These are phyloP conservation scores for Euzetes globulus DNA, from an alignment of 2,888 invertebrate species.

Conservation along the genomic window DNA sequence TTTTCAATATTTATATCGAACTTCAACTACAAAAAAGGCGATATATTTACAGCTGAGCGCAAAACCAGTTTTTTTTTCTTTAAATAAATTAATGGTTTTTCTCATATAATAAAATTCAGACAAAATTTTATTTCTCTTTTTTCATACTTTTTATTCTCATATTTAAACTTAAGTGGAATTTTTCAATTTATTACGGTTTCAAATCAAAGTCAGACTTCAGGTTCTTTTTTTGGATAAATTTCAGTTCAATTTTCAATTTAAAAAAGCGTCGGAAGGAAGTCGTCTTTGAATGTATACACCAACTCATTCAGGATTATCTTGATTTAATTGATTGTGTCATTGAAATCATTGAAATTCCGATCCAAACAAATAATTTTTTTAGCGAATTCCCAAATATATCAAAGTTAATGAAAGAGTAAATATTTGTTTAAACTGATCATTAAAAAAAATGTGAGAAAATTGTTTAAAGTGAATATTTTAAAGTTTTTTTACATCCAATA, in stretches of 20 bases:
- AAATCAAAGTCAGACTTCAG: neutral
- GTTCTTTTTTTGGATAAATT: neutral
- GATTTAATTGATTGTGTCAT: too few relatives aligned
- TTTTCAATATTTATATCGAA: neutral
- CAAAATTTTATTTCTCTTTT: neutral
- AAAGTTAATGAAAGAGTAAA: too few relatives aligned
- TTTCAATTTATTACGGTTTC: neutral
- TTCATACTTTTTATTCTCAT: neutral
- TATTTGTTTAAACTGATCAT: too few relatives aligned
- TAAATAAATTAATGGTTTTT: neutral
- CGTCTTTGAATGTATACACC: conserved; percentile 7
- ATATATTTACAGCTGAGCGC: neutral
- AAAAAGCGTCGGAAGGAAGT: neutral
- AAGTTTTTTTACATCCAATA: too few relatives aligned
- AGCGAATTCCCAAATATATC: too few relatives aligned
- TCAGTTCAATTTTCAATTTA: neutral
- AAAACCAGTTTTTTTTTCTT: neutral
- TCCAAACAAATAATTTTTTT: too few relatives aligned
- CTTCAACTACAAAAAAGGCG: neutral
- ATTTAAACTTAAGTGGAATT: neutral
- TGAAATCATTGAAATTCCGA: too few relatives aligned
- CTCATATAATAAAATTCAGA: neutral
- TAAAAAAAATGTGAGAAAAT: too few relatives aligned
- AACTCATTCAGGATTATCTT: neutral
- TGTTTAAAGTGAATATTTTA: too few relatives aligned